Conservation (phyloP, 2,797 vertebrate species). For the Channallabes apus region DNA sequence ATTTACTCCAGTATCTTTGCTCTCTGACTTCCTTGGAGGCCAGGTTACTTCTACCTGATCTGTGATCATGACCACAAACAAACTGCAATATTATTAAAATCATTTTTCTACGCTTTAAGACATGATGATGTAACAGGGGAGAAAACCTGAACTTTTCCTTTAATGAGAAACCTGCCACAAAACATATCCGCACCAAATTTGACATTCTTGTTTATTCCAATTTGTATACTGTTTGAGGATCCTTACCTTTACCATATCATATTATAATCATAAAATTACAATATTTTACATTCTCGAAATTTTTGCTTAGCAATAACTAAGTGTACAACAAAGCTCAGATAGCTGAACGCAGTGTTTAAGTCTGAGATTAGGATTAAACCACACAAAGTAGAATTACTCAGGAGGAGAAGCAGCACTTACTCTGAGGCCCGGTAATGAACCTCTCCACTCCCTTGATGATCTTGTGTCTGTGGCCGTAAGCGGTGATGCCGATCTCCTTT, state of each 20-base stretch:
- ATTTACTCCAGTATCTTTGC: background rate
- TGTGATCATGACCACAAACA: background rate
- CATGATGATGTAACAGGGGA: background rate
- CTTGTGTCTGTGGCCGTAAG: slow-evolving; percentile 89
- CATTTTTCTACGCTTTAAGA: background rate
- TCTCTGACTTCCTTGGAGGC: background rate
- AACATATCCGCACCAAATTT: background rate
- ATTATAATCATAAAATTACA: background rate
- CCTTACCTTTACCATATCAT: background rate
- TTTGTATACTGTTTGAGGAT: background rate
- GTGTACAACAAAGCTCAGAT: too few species aligned
- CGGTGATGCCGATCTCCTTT: slow-evolving; percentile 90
- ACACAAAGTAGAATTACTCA: background rate
- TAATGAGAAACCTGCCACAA: background rate
- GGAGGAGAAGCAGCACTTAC: slow-evolving; percentile 65
- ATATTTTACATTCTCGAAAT: background rate
- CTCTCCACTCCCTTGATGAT: slow-evolving; percentile 89
- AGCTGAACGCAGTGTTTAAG: background rate
- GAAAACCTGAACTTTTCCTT: background rate
- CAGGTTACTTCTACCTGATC: background rate
- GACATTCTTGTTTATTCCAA: background rate
- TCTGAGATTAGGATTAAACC: background rate
- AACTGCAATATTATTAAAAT: background rate
- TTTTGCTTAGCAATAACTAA: background rate
- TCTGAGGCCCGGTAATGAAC: slow-evolving; percentile 23